Conservation (phyloP, 2,888 invertebrate species). For the Drosophila recens region DNA sequence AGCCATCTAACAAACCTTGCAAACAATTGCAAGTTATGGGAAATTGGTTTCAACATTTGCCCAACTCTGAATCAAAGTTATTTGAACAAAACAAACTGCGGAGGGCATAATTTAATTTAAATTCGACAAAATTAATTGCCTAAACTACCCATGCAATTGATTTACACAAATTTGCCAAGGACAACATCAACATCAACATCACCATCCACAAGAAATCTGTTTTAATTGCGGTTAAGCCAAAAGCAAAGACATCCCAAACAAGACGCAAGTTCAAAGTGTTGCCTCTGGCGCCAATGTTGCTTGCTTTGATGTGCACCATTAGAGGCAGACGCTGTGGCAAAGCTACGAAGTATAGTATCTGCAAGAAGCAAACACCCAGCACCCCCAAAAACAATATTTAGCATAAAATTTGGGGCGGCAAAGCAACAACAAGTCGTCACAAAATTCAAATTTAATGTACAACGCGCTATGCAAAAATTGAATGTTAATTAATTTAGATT, state of each 20-base stretch:
- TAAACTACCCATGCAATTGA: constrained; percentile 73
- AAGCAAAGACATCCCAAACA: constrained; percentile 60
- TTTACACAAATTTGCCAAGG: constrained; percentile 77
- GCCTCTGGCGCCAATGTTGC: constrained; percentile 60
- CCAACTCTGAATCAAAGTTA: neutral
- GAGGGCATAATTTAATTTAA: constrained; percentile 60
- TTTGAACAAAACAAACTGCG: constrained; percentile 12
- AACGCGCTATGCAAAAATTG: constrained; percentile 46
- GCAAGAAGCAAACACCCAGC: constrained; percentile 3
- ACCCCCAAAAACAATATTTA: constrained; percentile 48
- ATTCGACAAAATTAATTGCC: constrained; percentile 72
- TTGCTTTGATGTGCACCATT: constrained; percentile 70
- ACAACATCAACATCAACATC: constrained; percentile 70
- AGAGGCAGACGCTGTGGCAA: constrained; percentile 30
- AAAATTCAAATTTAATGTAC: constrained; percentile 30
- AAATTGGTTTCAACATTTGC: neutral
- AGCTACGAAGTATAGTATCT: constrained; percentile 14
- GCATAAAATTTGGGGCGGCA: constrained; percentile 50
- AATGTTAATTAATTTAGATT: constrained; percentile 43
- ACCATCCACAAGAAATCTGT: constrained; percentile 67
- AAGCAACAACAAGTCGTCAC: neutral
- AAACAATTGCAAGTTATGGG: constrained; percentile 2
- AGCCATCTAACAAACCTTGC: constrained; percentile 1
- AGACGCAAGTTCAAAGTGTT: constrained; percentile 72
- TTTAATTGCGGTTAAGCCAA: constrained; percentile 73